phyloP scores from a whole-genome alignment of 2,888 invertebrate species.

The Nesidiocoris tenuis region DNA sequence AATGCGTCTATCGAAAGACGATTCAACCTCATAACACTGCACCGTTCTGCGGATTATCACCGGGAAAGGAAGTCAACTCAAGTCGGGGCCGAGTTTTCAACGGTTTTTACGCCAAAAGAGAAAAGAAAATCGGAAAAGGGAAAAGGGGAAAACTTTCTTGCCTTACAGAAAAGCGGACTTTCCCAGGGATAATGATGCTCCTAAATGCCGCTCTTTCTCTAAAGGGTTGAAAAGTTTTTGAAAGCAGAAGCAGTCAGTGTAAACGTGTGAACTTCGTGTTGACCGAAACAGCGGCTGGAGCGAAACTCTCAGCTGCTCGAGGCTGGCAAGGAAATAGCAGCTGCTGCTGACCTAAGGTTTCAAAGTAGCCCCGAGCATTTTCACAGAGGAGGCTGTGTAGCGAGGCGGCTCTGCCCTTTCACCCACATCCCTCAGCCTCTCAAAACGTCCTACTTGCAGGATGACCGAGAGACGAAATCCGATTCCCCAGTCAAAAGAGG shows the following conservation, averaged over 20 bases:
- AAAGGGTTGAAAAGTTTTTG: neutral
- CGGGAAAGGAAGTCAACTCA: neutral
- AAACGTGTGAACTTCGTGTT: constrained; percentile 31
- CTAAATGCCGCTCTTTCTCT: constrained; percentile 5
- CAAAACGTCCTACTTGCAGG: neutral
- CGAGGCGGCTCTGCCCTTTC: neutral
- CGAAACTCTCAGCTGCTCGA: neutral
- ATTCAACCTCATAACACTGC: neutral
- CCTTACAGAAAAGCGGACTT: neutral
- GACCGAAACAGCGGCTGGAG: neutral
- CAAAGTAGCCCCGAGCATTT: too few relatives aligned
- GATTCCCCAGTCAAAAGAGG: neutral
- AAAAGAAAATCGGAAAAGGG: neutral
- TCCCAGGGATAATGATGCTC: constrained; percentile 11
- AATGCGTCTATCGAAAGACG: too few relatives aligned
- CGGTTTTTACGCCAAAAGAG: neutral
- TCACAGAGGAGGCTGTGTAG: too few relatives aligned
- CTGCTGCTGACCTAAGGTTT: too few relatives aligned
- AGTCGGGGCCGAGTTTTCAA: neutral
- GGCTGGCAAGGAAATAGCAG: too few relatives aligned
- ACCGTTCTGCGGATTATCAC: neutral
- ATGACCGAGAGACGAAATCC: neutral
- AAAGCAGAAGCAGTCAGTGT: neutral
- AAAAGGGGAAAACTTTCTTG: neutral
- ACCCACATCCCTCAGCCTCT: neutral